phyloP scores from a whole-genome alignment of 2,797 vertebrate genomes.

The Sebastes itinus region DNA sequence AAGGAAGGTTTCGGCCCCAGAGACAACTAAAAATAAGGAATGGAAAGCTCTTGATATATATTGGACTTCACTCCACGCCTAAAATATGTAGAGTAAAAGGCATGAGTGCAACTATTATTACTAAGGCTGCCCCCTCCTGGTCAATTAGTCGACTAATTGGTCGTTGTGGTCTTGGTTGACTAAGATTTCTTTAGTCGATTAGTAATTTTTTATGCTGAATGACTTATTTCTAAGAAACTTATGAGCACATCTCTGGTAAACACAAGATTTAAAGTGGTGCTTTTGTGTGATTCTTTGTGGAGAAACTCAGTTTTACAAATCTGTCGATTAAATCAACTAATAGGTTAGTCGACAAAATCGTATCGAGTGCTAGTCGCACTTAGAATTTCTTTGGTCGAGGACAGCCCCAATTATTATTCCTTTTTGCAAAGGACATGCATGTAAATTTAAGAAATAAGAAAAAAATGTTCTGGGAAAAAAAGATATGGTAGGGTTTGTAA shows the following conservation, averaged over 20 bases:
- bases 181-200: not conserved
- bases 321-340: too few relatives aligned
- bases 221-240: not conserved
- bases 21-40: not conserved
- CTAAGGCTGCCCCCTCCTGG: too few relatives aligned
- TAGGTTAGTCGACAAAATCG: too few relatives aligned
- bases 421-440: not conserved
- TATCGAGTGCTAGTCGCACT: too few relatives aligned
- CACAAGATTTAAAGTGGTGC: not conserved
- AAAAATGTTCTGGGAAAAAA: too few relatives aligned
- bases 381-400: too few relatives aligned
- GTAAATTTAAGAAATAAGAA: not conserved
- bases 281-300: not conserved
- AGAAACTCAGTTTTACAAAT: too few relatives aligned
- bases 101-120: not conserved
- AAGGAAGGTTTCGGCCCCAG: not conserved
- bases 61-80: not conserved
- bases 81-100: not conserved
- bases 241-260: not conserved
- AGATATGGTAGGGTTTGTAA: fast-evolving
- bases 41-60: not conserved
- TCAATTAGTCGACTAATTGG: not conserved
- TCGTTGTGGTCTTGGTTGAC: not conserved
- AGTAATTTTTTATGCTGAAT: not conserved
- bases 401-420: too few relatives aligned